A percentile compares a stretch with the other conserved stretches of the same genome.
phyloP scores from a whole-genome alignment of 2,113 vertebrate species.

The Climacteris rufus region DNA sequence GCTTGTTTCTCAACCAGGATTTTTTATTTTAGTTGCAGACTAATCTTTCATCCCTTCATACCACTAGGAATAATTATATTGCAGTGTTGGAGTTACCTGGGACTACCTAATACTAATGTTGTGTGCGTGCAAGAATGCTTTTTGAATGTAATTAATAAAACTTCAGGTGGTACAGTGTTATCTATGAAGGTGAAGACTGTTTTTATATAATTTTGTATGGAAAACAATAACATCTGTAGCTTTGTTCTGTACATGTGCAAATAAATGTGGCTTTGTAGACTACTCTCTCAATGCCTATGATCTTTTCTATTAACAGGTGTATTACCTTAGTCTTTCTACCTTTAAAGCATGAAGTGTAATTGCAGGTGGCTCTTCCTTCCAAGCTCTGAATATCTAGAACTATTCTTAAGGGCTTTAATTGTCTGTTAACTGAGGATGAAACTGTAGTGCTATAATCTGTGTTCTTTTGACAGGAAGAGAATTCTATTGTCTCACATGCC shows the following conservation, averaged over 20 bases:
- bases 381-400: background rate
- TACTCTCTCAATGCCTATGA: slow-evolving; percentile 41
- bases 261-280: slow-evolving; percentile 80
- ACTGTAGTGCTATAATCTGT: background rate
- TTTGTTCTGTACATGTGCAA: slow-evolving; percentile 77
- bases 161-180: slow-evolving; percentile 55
- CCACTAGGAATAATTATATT: slow-evolving; percentile 40
- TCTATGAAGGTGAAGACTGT: slow-evolving; percentile 68
- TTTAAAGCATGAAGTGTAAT: background rate
- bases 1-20: background rate
- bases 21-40: slow-evolving; percentile 14
- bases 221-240: slow-evolving; percentile 64
- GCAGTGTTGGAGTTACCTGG: slow-evolving; percentile 65
- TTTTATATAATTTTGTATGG: slow-evolving; percentile 78
- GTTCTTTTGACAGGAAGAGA: background rate
- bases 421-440: background rate
- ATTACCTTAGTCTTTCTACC: background rate
- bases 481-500: background rate
- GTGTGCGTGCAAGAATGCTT: slow-evolving; percentile 66
- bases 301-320: slow-evolving; percentile 4
- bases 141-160: slow-evolving; percentile 69
- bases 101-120: slow-evolving; percentile 61
- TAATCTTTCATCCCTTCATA: slow-evolving; percentile 32
- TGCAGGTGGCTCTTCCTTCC: background rate
- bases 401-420: background rate